Evolutionary conservation across 2,888 invertebrate genomes (phyloP), one percentile per base, ranked within the genome.

Genomic region (Strigamia transsilvanica): DNA sequence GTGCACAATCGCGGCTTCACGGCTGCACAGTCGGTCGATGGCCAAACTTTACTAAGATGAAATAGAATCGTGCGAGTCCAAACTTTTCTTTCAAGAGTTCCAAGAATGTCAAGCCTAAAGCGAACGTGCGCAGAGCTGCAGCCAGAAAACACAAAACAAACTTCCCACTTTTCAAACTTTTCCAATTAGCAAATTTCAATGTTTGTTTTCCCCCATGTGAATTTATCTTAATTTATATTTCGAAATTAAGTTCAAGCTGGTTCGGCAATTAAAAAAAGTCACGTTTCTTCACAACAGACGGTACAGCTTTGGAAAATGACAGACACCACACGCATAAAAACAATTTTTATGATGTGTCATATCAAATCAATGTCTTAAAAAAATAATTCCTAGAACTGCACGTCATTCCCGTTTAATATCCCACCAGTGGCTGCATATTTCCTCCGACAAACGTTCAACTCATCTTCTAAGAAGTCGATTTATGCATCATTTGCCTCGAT

Each of bases 1-100:
- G 61, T 61, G 61, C 61, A 61, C 61, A 61, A 61, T 61, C 61
- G 61, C 61, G 3, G 61, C 61, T 61, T 10, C 10, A 61, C 61
- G 5, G n/a, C 23, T 18, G 21, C 10, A n/a, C 61, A 21, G 23
- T 18, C 61, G 61, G 61, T 61, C 61, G 61, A 61, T 61, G 18
- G 23, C 61, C 18, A 61, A 61, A 61, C 61, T 61, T 23, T 61
- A 61, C 61, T 23, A 61, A 61, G 61, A 61, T 61, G 61, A 61
- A 61, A 61, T 61, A 61, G 61, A 61, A 61, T 61, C 61, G n/a
- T 61, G 61, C 13, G 12, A 21, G 61, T 23, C 18, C 21, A 61
- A 61, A 61, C 61, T 61, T 61, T 61, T 61, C 61, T 61, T 21
- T 61, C 61, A 61, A 61, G 21, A 61, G 18, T 61, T 21, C 23